Conservation (phyloP, 2,797 vertebrate species). For the Miichthys miiuy region DNA sequence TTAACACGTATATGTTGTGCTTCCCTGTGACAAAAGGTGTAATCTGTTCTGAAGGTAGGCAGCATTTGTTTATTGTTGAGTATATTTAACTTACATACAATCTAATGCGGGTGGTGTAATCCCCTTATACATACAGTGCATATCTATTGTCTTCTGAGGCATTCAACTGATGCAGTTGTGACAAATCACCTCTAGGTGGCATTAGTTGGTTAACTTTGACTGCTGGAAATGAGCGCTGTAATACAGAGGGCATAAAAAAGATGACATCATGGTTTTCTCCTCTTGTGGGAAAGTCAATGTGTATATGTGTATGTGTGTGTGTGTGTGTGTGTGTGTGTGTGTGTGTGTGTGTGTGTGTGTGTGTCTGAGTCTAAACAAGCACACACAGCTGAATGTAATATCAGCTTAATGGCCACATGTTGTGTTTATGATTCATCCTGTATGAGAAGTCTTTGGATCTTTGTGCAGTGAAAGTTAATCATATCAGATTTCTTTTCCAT, state of each 20-base stretch:
- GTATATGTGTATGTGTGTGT: constrained; percentile 47
- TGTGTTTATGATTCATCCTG: constrained; percentile 65
- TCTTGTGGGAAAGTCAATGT: constrained; percentile 71
- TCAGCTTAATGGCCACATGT: constrained; percentile 60
- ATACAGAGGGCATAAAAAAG: constrained; percentile 75
- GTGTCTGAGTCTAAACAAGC: constrained; percentile 51
- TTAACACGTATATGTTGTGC: background rate
- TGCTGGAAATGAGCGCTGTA: constrained; percentile 57
- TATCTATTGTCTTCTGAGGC: constrained; percentile 28
- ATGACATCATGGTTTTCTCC: constrained; percentile 84
- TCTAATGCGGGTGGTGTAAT: constrained; percentile 33
- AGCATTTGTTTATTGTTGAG: background rate
- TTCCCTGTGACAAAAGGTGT: background rate
- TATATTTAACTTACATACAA: background rate
- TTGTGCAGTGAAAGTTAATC: constrained; percentile 64
- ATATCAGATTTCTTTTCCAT: constrained; percentile 64
- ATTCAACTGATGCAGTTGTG: constrained; percentile 47
- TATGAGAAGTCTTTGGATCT: constrained; percentile 53
- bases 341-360: background rate
- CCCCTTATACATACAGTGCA: constrained; percentile 11
- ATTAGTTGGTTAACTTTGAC: constrained; percentile 71
- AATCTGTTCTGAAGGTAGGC: background rate
- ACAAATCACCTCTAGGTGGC: constrained; percentile 77
- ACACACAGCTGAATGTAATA: constrained; percentile 67
- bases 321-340: constrained; percentile 35